Base-by-base conservation (phyloP, 2,888 invertebrate genomes). In the Ornithoptera priamus region DNA sequence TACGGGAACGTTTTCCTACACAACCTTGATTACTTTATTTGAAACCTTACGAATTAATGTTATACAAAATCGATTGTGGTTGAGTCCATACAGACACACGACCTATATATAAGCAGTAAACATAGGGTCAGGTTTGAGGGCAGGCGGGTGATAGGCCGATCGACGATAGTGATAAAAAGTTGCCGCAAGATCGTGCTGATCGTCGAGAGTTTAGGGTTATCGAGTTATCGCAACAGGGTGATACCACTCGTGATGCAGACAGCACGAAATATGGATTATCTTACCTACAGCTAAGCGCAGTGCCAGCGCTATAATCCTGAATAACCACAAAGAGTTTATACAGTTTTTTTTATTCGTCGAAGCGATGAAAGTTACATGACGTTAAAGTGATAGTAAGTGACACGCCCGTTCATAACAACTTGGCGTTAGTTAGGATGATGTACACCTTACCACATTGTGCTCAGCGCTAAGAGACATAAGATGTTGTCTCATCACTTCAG, bases 91-190 rank as follows among this genome's bases (percentile, higher is more conserved):
- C 2, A 59, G 17, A 42, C n/a, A 46, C n/a, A 46, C 59, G 59
- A 50, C 59, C 50, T 59, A 61, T 53, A 62, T 67, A 67, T 61
- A 59, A 17, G 39, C 59, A 60, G 60, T 64, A 68, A 61, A 56
- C 69, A 64, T 56, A 56, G 64, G 57, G 69, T 69, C 65, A 69
- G 65, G 61, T 65, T 56, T 65, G 61, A 61, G 64, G 65, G 42
- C 61, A 61, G 18, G 39, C 56, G 56, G 24, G 60, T 59, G 60
- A 63, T 58, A 68, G 68, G 60, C 56, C 68, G 68, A 68, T 68
- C 39, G 39, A 0, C 24, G 24, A 68, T 64, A 53, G 56, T 36
- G 68, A 68, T 68, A 64, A 60, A 53, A 15, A 22, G 53, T 56
- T 56, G 24, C 61, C 20, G 46, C 20, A 30, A 60, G 69, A 69